phyloP scores from a whole-genome alignment of 2,888 invertebrate genomes.

The Drosophila rellima region DNA sequence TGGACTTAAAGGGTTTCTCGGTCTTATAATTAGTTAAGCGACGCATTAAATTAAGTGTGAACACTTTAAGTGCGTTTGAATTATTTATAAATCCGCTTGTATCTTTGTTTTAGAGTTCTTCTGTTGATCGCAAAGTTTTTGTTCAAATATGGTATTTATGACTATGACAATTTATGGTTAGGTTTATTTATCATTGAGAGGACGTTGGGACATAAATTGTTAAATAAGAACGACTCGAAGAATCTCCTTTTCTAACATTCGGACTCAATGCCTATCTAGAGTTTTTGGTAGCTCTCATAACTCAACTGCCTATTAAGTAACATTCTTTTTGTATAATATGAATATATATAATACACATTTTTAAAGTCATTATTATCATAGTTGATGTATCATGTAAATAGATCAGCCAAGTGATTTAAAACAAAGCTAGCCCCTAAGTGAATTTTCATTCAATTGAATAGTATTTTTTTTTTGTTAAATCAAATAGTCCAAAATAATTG shows the following conservation, averaged over 20 bases:
- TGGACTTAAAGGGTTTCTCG: slow-evolving; percentile 2
- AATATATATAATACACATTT: too few species aligned
- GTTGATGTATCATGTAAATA: too few species aligned
- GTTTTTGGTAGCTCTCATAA: too few species aligned
- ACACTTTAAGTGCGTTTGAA: slow-evolving; percentile 62
- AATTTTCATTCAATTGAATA: background rate
- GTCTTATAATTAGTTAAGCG: slow-evolving; percentile 71
- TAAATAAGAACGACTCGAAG: too few species aligned
- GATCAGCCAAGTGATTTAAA: background rate
- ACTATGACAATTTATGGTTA: slow-evolving; percentile 9
- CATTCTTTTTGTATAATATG: too few species aligned
- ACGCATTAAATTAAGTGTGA: slow-evolving; percentile 64
- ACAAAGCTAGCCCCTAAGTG: background rate
- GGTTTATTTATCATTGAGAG: background rate
- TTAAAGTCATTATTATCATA: too few species aligned
- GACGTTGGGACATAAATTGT: too few species aligned
- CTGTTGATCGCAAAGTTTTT: background rate
- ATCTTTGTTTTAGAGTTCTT: background rate
- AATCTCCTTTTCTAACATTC: too few species aligned
- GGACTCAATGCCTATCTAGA: too few species aligned
- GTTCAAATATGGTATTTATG: slow-evolving; percentile 9
- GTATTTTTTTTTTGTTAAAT: background rate
- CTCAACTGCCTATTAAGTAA: too few species aligned
- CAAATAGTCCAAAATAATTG: slow-evolving; percentile 1
- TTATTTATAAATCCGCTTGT: slow-evolving; percentile 55